Percentiles rank a stretch among this genome's conserved stretches.
Conservation (phyloP, 1,140 invertebrate genomes). For the Phenacoccus solenopsis region DNA sequence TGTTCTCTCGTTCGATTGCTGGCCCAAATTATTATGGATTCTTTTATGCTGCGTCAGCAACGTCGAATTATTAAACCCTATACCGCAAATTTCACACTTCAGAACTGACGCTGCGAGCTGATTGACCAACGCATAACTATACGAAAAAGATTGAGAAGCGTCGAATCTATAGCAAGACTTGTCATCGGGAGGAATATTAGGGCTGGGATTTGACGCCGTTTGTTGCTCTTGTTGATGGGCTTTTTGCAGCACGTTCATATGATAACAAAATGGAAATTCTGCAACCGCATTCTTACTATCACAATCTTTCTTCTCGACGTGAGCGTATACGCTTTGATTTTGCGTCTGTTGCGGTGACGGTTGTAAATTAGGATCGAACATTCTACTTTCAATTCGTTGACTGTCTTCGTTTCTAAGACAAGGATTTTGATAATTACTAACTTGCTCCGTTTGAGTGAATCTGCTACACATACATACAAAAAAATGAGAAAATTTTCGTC, state of each 20-base stretch:
- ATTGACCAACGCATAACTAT: conserved; percentile 40
- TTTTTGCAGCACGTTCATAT: conserved; percentile 42
- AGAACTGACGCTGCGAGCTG: conserved; percentile 57
- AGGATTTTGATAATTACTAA: neutral
- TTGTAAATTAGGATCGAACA: conserved; percentile 5
- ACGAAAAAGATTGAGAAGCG: conserved; percentile 38
- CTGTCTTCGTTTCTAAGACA: neutral
- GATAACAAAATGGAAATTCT: conserved; percentile 42
- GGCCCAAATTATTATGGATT: conserved; percentile 43
- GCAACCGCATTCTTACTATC: conserved; percentile 31
- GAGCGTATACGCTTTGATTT: conserved; percentile 16
- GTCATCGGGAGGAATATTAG: conserved; percentile 32
- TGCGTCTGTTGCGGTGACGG: conserved; percentile 19
- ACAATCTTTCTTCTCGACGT: conserved; percentile 13
- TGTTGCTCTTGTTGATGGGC: conserved; percentile 25
- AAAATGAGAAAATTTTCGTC: too few relatives aligned
- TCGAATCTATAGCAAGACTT: conserved; percentile 43
- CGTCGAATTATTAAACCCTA: conserved; percentile 64
- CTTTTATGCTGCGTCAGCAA: conserved; percentile 68
- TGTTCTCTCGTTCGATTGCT: conserved; percentile 23
- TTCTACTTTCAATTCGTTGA: neutral
- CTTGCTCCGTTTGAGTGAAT: neutral
- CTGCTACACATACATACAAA: neutral
- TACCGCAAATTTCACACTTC: conserved; percentile 71
- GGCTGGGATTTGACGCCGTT: neutral